Evolutionary conservation across 2,888 invertebrate genomes (phyloP).

Genomic region (Laothoe populi): DNA sequence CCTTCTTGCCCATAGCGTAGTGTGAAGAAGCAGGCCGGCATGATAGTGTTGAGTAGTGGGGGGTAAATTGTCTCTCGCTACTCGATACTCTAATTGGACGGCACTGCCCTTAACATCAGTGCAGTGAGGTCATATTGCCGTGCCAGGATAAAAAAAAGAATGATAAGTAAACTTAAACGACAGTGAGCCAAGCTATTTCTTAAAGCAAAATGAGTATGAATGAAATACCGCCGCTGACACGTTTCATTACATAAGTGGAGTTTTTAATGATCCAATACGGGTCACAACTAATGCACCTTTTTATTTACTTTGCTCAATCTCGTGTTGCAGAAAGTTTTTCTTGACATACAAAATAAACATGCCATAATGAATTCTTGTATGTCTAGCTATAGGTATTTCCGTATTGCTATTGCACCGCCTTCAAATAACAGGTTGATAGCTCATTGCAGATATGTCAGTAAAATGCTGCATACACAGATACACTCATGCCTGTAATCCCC

Average conservation of each 20-base stretch:
- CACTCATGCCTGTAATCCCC: neutral
- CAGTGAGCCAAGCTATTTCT: neutral
- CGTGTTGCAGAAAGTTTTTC: slow-evolving; percentile 10
- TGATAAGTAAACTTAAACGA: neutral
- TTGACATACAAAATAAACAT: neutral
- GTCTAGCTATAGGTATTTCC: slow-evolving; percentile 3
- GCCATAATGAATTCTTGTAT: slow-evolving; percentile 15
- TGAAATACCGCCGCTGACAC: neutral
- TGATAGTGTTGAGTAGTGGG: too few species aligned
- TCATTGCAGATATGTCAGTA: neutral
- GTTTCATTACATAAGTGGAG: neutral
- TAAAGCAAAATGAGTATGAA: slow-evolving; percentile 17
- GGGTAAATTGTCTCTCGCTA: too few species aligned
- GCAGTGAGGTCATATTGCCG: too few species aligned
- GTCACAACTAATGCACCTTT: slow-evolving; percentile 10
- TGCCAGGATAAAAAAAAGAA: too few species aligned
- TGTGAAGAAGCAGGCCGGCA: too few species aligned
- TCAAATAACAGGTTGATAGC: slow-evolving; percentile 16
- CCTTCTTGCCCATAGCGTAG: too few species aligned
- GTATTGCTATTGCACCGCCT: neutral
- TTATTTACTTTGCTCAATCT: slow-evolving; percentile 12
- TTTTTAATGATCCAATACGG: slow-evolving; percentile 18
- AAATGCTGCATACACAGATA: neutral
- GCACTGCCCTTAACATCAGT: too few species aligned
- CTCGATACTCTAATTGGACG: too few species aligned